Percentiles rank a stretch among this genome's conserved stretches.
phyloP scores from a whole-genome alignment of 2,797 vertebrate genomes.

The Melanotaenia pygmaea region DNA sequence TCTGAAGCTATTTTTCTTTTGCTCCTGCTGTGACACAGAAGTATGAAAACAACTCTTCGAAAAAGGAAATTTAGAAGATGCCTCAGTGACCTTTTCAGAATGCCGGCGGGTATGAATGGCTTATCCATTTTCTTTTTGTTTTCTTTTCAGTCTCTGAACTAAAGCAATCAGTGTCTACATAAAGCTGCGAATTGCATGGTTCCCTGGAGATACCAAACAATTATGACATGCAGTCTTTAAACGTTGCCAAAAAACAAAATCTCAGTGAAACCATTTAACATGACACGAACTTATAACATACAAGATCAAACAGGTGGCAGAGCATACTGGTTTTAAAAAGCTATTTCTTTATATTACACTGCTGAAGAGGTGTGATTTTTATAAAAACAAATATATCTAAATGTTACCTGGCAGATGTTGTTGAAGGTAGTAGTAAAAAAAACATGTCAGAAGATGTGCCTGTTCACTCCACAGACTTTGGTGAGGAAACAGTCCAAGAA shows the following conservation, averaged over 20 bases:
- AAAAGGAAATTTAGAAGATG: conserved; percentile 54
- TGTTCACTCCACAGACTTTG: neutral
- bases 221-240: conserved; percentile 20
- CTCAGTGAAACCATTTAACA: conserved; percentile 10
- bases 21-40: conserved; percentile 55
- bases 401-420: conserved; percentile 32
- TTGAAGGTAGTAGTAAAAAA: conserved; percentile 6
- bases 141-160: conserved; percentile 40
- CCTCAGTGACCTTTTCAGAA: conserved; percentile 66
- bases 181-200: conserved; percentile 28
- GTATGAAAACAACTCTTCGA: conserved; percentile 43
- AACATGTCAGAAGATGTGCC: conserved; percentile 28
- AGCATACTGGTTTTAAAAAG: conserved; percentile 29
- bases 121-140: conserved; percentile 42
- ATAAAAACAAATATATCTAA: conserved; percentile 35
- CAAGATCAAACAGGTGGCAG: conserved; percentile 15
- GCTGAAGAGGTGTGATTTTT: conserved; percentile 28
- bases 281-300: conserved; percentile 7
- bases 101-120: conserved; percentile 33
- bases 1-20: conserved; percentile 37
- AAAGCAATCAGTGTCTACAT: conserved; percentile 47
- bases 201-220: conserved; percentile 34
- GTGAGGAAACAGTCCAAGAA: conserved; percentile 1
- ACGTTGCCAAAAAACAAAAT: conserved; percentile 19
- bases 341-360: conserved; percentile 12